Conservation (phyloP, 53 echinoderm and acorn worm genomes). For the Patiria pectinifera region DNA sequence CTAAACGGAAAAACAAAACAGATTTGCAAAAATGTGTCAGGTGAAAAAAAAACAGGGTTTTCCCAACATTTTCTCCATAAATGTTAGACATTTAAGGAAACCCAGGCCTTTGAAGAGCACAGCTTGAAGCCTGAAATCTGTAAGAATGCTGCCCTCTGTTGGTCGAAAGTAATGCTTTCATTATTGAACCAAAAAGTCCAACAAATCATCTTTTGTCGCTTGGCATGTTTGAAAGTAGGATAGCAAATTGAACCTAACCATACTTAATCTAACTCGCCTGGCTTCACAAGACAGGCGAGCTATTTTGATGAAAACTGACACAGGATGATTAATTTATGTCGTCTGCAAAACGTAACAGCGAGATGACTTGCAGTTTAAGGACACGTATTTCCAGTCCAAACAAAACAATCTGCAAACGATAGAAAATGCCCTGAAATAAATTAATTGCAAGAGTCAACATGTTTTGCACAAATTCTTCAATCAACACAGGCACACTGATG, state of each 20-base stretch:
- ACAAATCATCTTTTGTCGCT: not conserved
- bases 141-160: not conserved
- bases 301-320: not conserved
- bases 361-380: not conserved
- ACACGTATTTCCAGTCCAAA: not conserved
- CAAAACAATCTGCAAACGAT: not conserved
- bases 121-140: not conserved
- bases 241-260: no score
- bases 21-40: no score
- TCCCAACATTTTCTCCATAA: no score
- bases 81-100: no score
- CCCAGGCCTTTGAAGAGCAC: no score
- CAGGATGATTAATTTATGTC: not conserved
- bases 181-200: not conserved
- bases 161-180: not conserved
- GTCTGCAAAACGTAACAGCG: not conserved
- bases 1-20: no score
- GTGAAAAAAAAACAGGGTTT: no score
- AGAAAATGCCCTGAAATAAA: not conserved
- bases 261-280: no score
- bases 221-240: no score
- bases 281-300: not conserved
- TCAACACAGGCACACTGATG: conserved; percentile 2
- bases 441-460: not conserved
- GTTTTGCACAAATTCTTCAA: not conserved